Conservation (phyloP, 2,113 vertebrate genomes). For the Heliornis fulica region DNA sequence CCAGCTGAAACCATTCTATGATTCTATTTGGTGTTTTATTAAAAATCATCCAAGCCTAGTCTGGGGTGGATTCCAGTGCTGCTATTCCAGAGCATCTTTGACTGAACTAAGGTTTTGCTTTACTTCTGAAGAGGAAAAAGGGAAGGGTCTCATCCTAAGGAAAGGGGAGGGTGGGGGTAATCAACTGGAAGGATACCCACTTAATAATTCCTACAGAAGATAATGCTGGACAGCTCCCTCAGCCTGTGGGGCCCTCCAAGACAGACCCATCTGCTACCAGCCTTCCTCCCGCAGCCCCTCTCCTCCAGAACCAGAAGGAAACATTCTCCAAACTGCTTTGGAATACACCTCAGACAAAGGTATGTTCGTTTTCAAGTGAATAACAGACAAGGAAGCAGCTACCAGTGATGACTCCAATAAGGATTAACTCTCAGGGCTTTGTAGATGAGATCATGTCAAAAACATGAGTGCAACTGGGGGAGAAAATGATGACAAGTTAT, state of each 20-base stretch:
- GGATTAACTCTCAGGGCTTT: slow-evolving; percentile 18
- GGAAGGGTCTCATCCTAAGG: background rate
- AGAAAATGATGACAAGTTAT: slow-evolving; percentile 10
- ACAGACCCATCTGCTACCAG: background rate
- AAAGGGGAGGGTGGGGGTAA: too few species aligned
- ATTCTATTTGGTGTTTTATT: background rate
- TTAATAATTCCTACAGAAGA: background rate
- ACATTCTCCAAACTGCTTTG: background rate
- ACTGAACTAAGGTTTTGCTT: background rate
- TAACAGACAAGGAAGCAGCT: slow-evolving; percentile 19
- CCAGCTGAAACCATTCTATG: too few species aligned
- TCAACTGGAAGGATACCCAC: background rate
- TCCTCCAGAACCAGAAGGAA: slow-evolving; percentile 14
- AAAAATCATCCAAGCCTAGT: background rate
- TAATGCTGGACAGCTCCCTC: background rate
- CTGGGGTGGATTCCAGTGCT: background rate
- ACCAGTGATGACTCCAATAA: background rate
- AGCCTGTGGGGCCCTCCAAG: background rate
- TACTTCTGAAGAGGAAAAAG: background rate
- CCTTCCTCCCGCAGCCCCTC: background rate
- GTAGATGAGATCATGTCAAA: slow-evolving; percentile 19
- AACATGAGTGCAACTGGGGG: slow-evolving; percentile 33
- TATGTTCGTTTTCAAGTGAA: background rate
- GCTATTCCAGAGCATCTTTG: background rate
- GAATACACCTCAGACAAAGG: slow-evolving; percentile 20